Conservation (phyloP, 2,113 vertebrate species). For the Crocuta crocuta region DNA sequence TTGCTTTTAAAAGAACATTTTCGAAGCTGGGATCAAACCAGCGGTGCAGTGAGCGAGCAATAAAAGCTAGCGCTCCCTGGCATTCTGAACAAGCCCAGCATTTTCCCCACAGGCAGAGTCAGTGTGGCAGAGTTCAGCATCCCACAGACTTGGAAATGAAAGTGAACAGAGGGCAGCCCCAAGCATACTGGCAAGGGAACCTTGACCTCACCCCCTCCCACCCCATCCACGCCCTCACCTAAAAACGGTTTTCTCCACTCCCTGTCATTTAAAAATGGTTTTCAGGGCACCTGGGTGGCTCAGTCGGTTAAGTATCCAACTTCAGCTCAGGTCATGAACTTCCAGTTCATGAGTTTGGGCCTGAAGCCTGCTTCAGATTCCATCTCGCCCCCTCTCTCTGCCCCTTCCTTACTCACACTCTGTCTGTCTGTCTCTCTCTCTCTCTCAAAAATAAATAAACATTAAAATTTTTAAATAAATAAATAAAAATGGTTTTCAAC, state of each 20-base stretch:
- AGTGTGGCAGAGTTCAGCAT: background rate
- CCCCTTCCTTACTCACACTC: too few species aligned
- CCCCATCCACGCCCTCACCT: background rate
- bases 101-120: conserved; percentile 18
- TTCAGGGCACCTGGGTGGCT: background rate
- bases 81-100: conserved; percentile 8
- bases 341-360: background rate
- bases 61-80: conserved; percentile 34
- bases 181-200: background rate
- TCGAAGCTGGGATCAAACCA: conserved; percentile 59
- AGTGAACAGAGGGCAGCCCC: background rate
- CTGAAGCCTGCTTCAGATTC: too few species aligned
- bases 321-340: background rate
- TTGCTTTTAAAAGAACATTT: conserved; percentile 57
- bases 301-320: background rate
- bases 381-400: too few species aligned
- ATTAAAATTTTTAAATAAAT: too few species aligned
- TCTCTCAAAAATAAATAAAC: too few species aligned
- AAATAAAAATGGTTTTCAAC: background rate
- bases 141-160: background rate
- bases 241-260: background rate
- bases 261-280: background rate
- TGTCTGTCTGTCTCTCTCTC: too few species aligned
- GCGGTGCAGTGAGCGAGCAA: background rate
- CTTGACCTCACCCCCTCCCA: background rate